Percentiles rank a stretch among this genome's conserved stretches.
These are phyloP conservation scores for Homalodisca vitripennis DNA, from an alignment of 1,140 invertebrate species.

Conservation along the genomic window DNA sequence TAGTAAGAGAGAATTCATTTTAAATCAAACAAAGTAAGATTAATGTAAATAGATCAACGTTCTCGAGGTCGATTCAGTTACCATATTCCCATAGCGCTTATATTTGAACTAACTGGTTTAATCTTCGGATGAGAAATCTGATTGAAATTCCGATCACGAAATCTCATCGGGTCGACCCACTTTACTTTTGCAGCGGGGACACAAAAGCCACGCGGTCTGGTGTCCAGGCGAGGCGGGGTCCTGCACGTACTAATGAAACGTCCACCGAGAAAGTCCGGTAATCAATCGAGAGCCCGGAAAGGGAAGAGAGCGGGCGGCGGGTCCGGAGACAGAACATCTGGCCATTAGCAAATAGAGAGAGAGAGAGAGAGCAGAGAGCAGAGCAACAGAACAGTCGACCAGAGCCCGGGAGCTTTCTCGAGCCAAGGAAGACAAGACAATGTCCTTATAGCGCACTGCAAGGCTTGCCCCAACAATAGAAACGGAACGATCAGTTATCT, in stretches of 20 bases:
- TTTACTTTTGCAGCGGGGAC: neutral
- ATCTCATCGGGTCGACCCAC: neutral
- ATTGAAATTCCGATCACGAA: neutral
- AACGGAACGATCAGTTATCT: neutral
- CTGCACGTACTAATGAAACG: constrained; percentile 2
- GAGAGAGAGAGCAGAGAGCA: constrained; percentile 8
- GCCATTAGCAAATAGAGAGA: constrained; percentile 20
- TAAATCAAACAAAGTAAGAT: no score
- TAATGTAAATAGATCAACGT: no score
- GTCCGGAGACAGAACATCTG: neutral
- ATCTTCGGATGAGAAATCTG: no score
- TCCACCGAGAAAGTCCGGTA: constrained; percentile 8
- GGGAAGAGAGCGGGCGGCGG: constrained; percentile 4
- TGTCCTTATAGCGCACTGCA: neutral
- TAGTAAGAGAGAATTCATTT: no score
- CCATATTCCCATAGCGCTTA: no score
- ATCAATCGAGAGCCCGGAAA: constrained; percentile 8
- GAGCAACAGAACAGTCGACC: neutral
- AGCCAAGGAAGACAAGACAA: neutral
- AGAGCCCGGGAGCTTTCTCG: no score
- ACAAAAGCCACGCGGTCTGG: neutral
- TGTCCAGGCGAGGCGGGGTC: neutral
- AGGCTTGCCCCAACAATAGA: neutral
- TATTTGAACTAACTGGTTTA: no score
- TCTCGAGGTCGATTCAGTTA: no score